Evolutionary conservation across 2,113 vertebrate genomes (phyloP).

Genomic region (Apodemus sylvaticus): DNA sequence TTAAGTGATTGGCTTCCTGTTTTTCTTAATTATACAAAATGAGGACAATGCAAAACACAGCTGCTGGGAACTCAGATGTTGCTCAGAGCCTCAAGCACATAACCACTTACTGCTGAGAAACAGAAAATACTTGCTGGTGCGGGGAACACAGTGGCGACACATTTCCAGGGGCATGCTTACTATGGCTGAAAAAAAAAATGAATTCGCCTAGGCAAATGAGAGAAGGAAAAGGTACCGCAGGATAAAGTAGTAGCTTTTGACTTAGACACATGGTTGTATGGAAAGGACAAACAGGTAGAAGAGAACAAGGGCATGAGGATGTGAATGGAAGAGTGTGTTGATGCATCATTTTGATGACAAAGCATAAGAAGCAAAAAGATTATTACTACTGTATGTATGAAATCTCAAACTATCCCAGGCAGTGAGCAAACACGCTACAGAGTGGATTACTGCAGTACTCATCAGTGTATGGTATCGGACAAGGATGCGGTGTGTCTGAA

Average conservation of each 20-base stretch:
- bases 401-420: background rate
- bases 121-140: slow-evolving; percentile 61
- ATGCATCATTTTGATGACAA: background rate
- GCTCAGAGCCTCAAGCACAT: slow-evolving; percentile 78
- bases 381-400: background rate
- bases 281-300: background rate
- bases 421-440: background rate
- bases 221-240: background rate
- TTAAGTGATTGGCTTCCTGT: slow-evolving; percentile 85
- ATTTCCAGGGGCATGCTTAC: slow-evolving; percentile 25
- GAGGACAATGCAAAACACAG: slow-evolving; percentile 85
- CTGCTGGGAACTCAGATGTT: slow-evolving; percentile 84
- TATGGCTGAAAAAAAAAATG: slow-evolving; percentile 18
- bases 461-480: background rate
- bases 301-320: background rate
- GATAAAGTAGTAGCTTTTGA: background rate
- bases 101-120: slow-evolving; percentile 53
- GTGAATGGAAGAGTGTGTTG: background rate
- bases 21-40: slow-evolving; percentile 88
- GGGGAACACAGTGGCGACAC: background rate
- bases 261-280: background rate
- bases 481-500: background rate
- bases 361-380: background rate
- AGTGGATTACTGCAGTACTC: too few relatives aligned
- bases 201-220: slow-evolving; percentile 9